Percentiles rank a stretch among this genome's conserved stretches.
phyloP scores from a whole-genome alignment of 37 sponge, comb jelly and placozoan genomes.

The Ephydatia muelleri region DNA sequence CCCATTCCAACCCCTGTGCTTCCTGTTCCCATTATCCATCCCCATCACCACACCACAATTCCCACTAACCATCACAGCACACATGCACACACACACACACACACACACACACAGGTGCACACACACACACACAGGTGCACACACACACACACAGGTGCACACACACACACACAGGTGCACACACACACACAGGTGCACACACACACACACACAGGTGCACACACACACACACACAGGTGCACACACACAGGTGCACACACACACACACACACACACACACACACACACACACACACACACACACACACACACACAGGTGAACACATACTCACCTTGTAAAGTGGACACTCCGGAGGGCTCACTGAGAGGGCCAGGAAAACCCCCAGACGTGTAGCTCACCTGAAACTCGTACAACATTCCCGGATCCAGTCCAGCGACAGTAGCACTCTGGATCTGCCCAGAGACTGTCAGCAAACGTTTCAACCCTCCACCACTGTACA shows the following conservation, averaged over 20 bases:
- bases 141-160: background rate
- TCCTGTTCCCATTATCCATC: too few relatives aligned
- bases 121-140: background rate
- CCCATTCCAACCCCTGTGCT: too few relatives aligned
- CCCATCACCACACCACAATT: too few relatives aligned
- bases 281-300: too few relatives aligned
- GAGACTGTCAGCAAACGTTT: background rate
- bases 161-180: background rate
- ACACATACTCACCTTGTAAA: background rate
- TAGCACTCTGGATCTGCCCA: background rate
- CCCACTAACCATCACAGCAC: background rate
- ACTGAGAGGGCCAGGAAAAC: background rate
- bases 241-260: too few relatives aligned
- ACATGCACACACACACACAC: background rate
- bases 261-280: too few relatives aligned
- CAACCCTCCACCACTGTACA: background rate
- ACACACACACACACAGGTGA: too few relatives aligned
- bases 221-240: too few relatives aligned
- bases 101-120: background rate
- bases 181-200: too few relatives aligned
- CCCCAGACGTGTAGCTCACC: background rate
- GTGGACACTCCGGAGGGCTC: background rate
- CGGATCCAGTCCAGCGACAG: background rate
- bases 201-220: too few relatives aligned
- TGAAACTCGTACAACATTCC: background rate